Base-by-base conservation (phyloP, 2,888 invertebrate species). In the Tupiocoris notatus region DNA sequence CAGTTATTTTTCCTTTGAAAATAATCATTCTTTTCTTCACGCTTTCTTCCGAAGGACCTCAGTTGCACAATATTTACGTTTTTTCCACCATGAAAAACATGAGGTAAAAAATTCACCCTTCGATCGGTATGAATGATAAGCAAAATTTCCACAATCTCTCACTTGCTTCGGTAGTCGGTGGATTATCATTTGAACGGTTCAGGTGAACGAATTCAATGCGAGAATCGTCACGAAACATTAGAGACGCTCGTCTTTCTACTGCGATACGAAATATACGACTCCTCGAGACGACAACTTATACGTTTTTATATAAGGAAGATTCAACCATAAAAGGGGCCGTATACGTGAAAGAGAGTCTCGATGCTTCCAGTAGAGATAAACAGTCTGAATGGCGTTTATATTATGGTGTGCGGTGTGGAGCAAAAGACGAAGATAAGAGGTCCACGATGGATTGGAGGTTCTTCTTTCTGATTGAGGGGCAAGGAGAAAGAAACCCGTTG, bases 341-440 rank as follows among this genome's bases (percentile, higher is more conserved):
- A 39, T 39, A 39, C 39, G 39, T 39, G 39, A 39, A 39, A 39
- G 39, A 39, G 39, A 39, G 39, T 39, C 39, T 39, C 39, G 12
- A 39, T 39, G 39, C 39, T 39, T 39, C 39, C 39, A 39, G 6
- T 12, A 39, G 70, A 70, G 70, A 70, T 70, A 70, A 70, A 70
- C 70, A 70, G 70, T 70, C 70, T 70, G 70, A 67, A 70, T 70
- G 70, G 70, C 70, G 59, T 70, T 70, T 58, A 70, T 70, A 70
- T 70, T 70, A 70, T 59, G 59, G 70, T 23, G 22, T 23, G 59
- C 22, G 59, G 57, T 18, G 58, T 12, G 39, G 39, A 39, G 39
- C 39, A 39, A 39, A 39, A 39, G 39, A 39, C 39, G 6, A 39
- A 39, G 39, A 39, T 39, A 39, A 39, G 39, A 39, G 39, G 3